Evolutionary conservation across 2,888 invertebrate species (phyloP), one percentile per base, ranked within the genome.

Genomic region (Antheraea yamamai): DNA sequence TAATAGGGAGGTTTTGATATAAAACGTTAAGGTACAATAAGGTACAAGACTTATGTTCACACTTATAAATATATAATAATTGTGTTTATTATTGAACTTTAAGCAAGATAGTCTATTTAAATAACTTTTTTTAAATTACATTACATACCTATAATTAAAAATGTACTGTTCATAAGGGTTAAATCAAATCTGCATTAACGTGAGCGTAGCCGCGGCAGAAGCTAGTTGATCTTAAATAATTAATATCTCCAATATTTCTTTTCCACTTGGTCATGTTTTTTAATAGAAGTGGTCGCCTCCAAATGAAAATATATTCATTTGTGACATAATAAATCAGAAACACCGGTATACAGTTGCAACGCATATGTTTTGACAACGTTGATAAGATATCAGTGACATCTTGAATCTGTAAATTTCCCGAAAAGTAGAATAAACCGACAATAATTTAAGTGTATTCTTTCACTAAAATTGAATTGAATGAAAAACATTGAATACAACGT

Each of bases 341-440:
- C 23, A 73, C 71, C 18, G 64, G 51, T 55, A 52, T 58, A 39
- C 73, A 30, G 75, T 75, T 74, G 70, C 73, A 77, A 23, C 55
- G 64, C 70, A 55, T 72, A 18, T 77, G 66, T 76, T 77, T 76
- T 75, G 74, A 78, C 74, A 78, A 73, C 26, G 23, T 72, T 75
- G 82, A 83, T 84, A 80, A 84, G 83, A 83, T 83, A 83, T 30
- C 68, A 47, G 39, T 66, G 20, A 75, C 61, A 14, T 12, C 35
- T 51, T 52, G 64, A 20, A 61, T 58, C 58, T 75, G 71, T 70
- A 75, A 73, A 61, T 61, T 72, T 72, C 58, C 47, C 72, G 61
- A 72, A 58, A 47, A 47, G 23, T 35, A 39, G 6, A 70, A 70
- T 39, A 39, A 74, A 74, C 70, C 35, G 58, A 39, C 0, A n/a